Conservation (phyloP, 2,113 vertebrate genomes). For the Carassius carassius region DNA sequence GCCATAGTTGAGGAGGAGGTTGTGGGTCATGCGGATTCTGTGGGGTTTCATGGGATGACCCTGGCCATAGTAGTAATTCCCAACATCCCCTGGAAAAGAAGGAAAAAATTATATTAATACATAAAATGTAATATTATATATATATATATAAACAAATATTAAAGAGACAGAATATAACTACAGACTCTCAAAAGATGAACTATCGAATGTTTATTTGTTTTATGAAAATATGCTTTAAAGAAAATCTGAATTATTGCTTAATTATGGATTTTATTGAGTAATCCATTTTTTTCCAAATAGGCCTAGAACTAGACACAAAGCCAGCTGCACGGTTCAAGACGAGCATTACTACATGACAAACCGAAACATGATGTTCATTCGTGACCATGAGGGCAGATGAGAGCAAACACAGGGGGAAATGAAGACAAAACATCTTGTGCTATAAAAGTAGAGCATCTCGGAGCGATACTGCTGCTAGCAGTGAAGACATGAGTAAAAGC, state of each 20-base stretch:
- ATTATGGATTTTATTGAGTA: not conserved
- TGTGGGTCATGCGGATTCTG: conserved; percentile 98
- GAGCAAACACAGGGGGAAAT: not conserved
- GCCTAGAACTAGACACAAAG: not conserved
- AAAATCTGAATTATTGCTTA: not conserved
- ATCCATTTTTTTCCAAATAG: not conserved
- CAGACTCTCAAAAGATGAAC: not conserved
- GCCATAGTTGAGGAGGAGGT: conserved; percentile 95
- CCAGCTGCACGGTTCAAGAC: not conserved
- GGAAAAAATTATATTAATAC: too few relatives aligned
- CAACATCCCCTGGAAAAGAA: conserved; percentile 85
- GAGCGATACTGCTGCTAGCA: not conserved
- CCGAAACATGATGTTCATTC: not conserved
- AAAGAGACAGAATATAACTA: not conserved
- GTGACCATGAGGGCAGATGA: not conserved
- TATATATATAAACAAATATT: too few relatives aligned
- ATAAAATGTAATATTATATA: too few relatives aligned
- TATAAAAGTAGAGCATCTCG: not conserved
- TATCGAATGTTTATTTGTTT: too few relatives aligned
- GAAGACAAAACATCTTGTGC: too few relatives aligned
- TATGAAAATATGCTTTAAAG: not conserved
- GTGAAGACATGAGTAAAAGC: not conserved
- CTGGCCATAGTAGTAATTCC: conserved; percentile 98
- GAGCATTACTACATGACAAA: not conserved
- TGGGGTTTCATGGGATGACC: conserved; percentile 99